Evolutionary conservation across 2,113 vertebrate genomes (phyloP), one percentile per base, ranked within the genome.

Genomic region (Lampris megalopsis): DNA sequence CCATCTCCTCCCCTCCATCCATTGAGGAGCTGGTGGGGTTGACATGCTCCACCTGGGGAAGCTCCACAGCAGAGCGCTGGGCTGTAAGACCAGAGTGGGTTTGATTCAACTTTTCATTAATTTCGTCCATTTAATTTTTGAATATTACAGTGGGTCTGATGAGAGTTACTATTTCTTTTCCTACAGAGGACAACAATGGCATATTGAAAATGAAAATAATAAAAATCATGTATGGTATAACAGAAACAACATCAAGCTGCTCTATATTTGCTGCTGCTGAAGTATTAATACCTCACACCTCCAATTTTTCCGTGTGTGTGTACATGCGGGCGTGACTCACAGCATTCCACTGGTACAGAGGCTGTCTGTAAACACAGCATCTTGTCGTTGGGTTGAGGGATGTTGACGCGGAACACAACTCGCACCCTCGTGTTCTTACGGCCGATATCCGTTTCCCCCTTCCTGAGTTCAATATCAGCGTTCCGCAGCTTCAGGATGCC

Each of bases 401-500:
- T 89, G 68, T 96, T 95, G 5, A 96, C 97, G 70, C 97, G 95
- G 86, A 99, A 99, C 77, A 97, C 97, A 1, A 97, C 95, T 0
- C 97, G 95, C 48, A 99, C 96, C 78, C 96, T 95, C 0, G 98
- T 99, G 90, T 99, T 99, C 93, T 99, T 99, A 6, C 98, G 94
- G 52, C 98, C 98, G 58, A 98, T 96, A 67, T 98, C 97, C 0
- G 97, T 97, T 91, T 99, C 98, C 35, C 97, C 97, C 75, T 98
- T 98, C 80, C 97, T 95, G 68, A 99, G 94, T 92, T 99, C 98
- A 68, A 99, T 99, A 91, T 99, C 98, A n/a, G 97, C 97, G 80
- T 99, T 99, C 13, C 98, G 95, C 62, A 99, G 95, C 86, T 99
- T 99, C 89, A 98, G 84, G 91, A 99, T 98, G 70, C 98, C 98